These are phyloP conservation scores for Crossoptilon crossoptilon DNA, from an alignment of 2,797 vertebrate genomes.

Conservation along the genomic window DNA sequence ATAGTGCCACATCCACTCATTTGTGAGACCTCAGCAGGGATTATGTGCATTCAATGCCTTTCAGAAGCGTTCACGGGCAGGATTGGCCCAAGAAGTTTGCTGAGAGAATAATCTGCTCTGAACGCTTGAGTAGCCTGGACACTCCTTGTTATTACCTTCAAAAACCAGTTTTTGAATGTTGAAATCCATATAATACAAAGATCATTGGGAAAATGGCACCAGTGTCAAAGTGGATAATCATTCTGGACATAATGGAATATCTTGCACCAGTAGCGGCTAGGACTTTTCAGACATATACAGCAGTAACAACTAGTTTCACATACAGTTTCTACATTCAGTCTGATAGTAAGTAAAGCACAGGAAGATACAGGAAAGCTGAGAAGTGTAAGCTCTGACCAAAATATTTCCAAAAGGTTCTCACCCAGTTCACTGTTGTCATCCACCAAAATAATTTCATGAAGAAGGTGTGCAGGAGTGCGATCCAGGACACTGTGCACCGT, in stretches of 20 bases:
- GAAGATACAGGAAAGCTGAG: neutral
- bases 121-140: neutral
- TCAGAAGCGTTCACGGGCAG: neutral
- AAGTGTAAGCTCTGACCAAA: neutral
- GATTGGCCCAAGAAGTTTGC: accelerated
- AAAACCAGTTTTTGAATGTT: neutral
- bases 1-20: neutral
- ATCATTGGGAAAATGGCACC: neutral
- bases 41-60: neutral
- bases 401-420: slow-evolving; percentile 14
- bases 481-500: slow-evolving; percentile 94
- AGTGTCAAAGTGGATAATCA: accelerated
- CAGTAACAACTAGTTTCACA: neutral
- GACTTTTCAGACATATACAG: neutral
- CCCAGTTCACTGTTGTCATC: slow-evolving; percentile 94
- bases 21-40: neutral
- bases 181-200: neutral
- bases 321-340: neutral
- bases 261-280: accelerated
- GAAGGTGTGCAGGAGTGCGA: slow-evolving; percentile 86
- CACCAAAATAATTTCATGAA: slow-evolving; percentile 94
- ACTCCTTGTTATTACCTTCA: neutral
- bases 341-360: neutral
- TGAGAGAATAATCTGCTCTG: neutral
- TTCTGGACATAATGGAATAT: neutral